Base-by-base conservation (phyloP, 1,140 invertebrate species). In the Neocloeon triangulifer region DNA sequence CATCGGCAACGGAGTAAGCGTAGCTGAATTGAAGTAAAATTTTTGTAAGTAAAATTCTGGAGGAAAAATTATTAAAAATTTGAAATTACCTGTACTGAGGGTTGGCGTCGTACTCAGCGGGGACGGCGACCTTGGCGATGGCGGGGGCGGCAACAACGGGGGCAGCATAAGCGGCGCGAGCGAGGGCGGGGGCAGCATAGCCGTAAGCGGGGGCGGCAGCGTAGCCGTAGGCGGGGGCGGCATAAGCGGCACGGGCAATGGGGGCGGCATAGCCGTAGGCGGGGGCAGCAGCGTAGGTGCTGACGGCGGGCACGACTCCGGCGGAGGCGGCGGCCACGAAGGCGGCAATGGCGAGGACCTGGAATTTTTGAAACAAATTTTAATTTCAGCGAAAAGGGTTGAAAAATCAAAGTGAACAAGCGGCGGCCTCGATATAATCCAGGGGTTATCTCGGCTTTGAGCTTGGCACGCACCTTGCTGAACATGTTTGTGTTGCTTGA, bases 51-150 rank as follows among this genome's bases (percentile, higher is more conserved):
- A 10, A 5, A n/a, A 19, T 12, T 17, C 31, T 30, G 13, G 10
- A 42, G 12, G 17, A 20, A 34, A 13, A 12, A 10, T 9, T 12
- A 16, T 17, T 9, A 9, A 8, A 69, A 61, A 33, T 59, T 59
- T 69, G 67, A 30, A 61, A 56, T 30, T 64, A 68, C 37, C 57
- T 53, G 43, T 67, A 69, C 37, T 66, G 60, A 1, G 64, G 64
- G 42, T 59, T 44, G 3, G 63, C 53, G 42, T 67, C 60, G 39
- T 62, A 64, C 36, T 64, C 61, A 14, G 59, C n/a, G 21, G 25
- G 40, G 25, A 37, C 41, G 7, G 30, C 33, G 3, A 30, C 16
- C 20, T 30, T 28, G 14, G 19, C 20, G 19, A 33, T 20, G 15
- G n/a, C n/a, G n/a, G n/a, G n/a, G n/a, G 23, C 14, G 15, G 26